phyloP scores from a whole-genome alignment of 2,888 invertebrate species.

The Sphecodes monilicornis region DNA sequence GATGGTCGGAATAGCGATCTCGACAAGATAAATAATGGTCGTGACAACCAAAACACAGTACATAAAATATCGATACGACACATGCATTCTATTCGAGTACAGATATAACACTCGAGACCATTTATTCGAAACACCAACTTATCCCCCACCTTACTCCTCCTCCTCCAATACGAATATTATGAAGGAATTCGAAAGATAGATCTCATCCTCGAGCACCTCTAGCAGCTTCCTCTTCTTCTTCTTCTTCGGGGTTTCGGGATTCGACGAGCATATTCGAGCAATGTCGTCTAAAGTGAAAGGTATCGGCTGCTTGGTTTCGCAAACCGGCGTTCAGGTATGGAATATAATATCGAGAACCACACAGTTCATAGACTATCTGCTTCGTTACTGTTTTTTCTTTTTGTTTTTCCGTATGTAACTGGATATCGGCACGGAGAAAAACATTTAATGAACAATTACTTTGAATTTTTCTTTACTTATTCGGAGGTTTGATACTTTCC shows the following conservation, averaged over 20 bases:
- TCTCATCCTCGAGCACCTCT: slow-evolving; percentile 56
- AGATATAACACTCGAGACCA: slow-evolving; percentile 74
- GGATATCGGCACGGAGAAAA: slow-evolving; percentile 51
- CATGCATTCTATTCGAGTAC: slow-evolving; percentile 78
- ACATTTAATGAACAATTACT: slow-evolving; percentile 26
- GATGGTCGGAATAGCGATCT: slow-evolving; percentile 37
- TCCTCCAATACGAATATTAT: slow-evolving; percentile 42
- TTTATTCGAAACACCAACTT: slow-evolving; percentile 66
- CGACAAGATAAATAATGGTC: slow-evolving; percentile 26
- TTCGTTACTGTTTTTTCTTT: slow-evolving; percentile 59
- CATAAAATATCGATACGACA: slow-evolving; percentile 78
- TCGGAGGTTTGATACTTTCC: not conserved
- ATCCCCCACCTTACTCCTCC: slow-evolving; percentile 35
- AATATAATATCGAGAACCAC: slow-evolving; percentile 55
- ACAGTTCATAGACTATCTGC: slow-evolving; percentile 47
- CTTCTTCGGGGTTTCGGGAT: slow-evolving; percentile 74
- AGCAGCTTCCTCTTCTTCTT: slow-evolving; percentile 77
- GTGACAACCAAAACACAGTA: slow-evolving; percentile 69
- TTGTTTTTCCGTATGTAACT: slow-evolving; percentile 35
- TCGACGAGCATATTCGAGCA: slow-evolving; percentile 76
- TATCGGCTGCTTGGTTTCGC: slow-evolving; percentile 76
- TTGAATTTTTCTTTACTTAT: not conserved
- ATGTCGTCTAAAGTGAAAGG: slow-evolving; percentile 70
- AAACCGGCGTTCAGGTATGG: slow-evolving; percentile 81
- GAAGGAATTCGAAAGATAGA: slow-evolving; percentile 58